Evolutionary conservation across 92 coral and sea anemone species (phyloP), one percentile per base, ranked within the genome.

Genomic region (Meandrina meandrites): DNA sequence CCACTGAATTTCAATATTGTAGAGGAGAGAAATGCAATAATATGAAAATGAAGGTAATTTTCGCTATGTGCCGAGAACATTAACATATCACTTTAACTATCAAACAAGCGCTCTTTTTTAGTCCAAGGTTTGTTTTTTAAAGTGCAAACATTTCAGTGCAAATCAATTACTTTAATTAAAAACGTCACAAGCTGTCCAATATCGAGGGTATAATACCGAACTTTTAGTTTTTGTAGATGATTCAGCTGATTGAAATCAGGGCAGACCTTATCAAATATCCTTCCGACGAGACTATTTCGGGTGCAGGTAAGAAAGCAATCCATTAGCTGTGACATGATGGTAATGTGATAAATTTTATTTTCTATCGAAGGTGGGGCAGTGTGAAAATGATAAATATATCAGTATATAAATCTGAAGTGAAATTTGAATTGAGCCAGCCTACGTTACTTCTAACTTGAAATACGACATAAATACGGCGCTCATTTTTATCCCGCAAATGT

Each of bases 81-180:
- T 56, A 84, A 56, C 71, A 74, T 35, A 1, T 58, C 45, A 27
- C 27, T 36, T 73, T 8, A 54, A n/a, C 71, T 19, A 19, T 84
- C 79, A 75, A 74, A 73, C 69, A 73, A 83, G 79, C 34, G 30
- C 40, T 45, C 35, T 68, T 74, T 75, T 78, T 51, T 79, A 28
- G n/a, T n/a, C 53, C 28, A 36, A 57, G 35, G 68, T 54, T 83
- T 83, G 67, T 34, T 72, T 72, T 73, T 54, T n/a, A 73, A 53
- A 50, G 64, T 83, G 53, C 42, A 73, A 83, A 54, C 53, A 35
- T 24, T 53, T 83, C 76, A 73, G 40, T 56, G 37, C 31, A 15
- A 58, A 72, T 32, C 70, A 83, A 83, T 83, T 83, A 53, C 50
- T 53, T 66, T 37, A 81, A 81, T 40, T 81, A 35, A 78, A 78